Percentiles rank a stretch among this genome's conserved stretches.
Conservation (phyloP, 92 coral and sea anemone species). For the Montipora capitata region DNA sequence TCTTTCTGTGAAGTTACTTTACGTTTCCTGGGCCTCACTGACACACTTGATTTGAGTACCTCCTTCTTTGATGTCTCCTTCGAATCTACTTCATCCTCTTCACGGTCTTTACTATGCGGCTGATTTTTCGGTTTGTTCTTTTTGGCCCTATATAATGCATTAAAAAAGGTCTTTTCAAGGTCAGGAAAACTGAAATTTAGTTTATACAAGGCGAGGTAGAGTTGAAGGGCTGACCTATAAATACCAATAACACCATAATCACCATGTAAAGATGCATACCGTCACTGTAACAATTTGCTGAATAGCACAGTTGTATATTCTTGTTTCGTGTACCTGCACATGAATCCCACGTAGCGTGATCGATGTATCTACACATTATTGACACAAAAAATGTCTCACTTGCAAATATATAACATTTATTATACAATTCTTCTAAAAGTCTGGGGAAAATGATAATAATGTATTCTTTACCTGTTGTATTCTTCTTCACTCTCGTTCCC, state of each 20-base stretch:
- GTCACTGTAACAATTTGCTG: background rate
- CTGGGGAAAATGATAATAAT: constrained; percentile 6
- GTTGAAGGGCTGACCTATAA: constrained; percentile 25
- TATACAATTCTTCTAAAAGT: background rate
- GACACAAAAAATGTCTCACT: background rate
- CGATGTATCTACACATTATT: background rate
- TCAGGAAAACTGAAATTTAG: constrained; percentile 17
- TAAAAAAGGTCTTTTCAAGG: background rate
- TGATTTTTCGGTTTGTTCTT: background rate
- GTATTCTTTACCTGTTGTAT: constrained; percentile 24
- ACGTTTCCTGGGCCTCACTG: constrained; percentile 66
- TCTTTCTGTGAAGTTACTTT: constrained; percentile 63
- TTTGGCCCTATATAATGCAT: background rate
- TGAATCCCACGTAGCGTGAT: background rate
- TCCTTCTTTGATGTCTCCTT: constrained; percentile 30
- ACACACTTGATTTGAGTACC: constrained; percentile 45
- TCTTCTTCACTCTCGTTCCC: constrained; percentile 36
- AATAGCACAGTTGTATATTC: constrained; percentile 10
- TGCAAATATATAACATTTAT: constrained; percentile 2
- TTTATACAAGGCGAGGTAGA: background rate
- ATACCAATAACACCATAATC: constrained; percentile 4
- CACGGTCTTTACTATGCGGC: constrained; percentile 11
- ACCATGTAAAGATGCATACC: constrained; percentile 3
- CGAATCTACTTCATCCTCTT: constrained; percentile 29
- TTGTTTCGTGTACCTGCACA: background rate